Evolutionary conservation across 2,888 invertebrate genomes (phyloP).

Genomic region (Peribatodes rhomboidaria): DNA sequence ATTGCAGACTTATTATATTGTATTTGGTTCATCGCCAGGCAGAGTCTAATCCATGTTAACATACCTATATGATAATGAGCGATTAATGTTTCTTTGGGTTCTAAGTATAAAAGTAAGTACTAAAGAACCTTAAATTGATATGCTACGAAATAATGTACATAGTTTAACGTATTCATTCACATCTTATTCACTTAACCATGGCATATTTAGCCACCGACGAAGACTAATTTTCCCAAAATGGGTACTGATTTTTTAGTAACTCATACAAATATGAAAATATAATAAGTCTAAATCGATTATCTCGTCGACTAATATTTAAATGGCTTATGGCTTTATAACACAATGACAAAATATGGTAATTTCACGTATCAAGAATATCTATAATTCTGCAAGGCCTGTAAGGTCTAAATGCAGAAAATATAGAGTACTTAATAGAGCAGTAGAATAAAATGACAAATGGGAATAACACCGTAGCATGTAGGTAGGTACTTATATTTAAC

Average conservation of each 20-base stretch:
- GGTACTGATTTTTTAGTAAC: too few relatives aligned
- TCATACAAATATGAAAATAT: neutral
- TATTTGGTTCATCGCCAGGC: neutral
- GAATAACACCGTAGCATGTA: constrained; percentile 18
- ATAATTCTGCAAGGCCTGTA: neutral
- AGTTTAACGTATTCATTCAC: neutral
- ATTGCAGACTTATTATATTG: constrained; percentile 1
- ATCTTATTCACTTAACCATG: neutral
- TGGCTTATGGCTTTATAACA: neutral
- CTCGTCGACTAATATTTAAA: neutral
- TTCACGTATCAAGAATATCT: neutral
- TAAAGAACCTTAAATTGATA: neutral
- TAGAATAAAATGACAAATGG: neutral
- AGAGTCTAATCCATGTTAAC: neutral
- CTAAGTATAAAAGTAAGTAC: neutral
- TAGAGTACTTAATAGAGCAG: neutral
- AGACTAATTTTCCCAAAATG: too few relatives aligned
- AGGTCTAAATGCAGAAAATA: neutral
- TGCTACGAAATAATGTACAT: neutral
- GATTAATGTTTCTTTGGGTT: neutral
- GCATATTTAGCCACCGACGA: too few relatives aligned
- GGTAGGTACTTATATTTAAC: constrained; percentile 62
- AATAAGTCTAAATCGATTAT: neutral
- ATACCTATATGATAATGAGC: neutral
- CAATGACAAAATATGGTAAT: too few relatives aligned